These are phyloP conservation scores for Mixornis gularis DNA, from an alignment of 2,113 vertebrate species.

Conservation along the genomic window DNA sequence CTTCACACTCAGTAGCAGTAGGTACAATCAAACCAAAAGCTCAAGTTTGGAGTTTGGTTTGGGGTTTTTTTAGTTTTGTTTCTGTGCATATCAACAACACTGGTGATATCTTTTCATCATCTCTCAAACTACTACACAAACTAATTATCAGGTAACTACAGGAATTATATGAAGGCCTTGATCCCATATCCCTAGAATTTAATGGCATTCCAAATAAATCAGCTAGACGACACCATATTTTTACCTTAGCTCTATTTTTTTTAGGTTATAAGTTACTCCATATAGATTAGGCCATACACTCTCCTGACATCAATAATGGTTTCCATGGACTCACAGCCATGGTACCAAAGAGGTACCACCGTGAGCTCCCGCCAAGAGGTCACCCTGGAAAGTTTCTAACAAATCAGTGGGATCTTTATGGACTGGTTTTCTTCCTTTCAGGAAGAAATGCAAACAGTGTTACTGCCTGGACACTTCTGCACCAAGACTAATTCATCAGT, in stretches of 20 bases:
- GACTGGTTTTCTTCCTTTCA: not conserved
- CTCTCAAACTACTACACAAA: not conserved
- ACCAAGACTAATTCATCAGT: not conserved
- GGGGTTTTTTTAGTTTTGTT: not conserved
- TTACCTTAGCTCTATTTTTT: not conserved
- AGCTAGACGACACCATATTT: not conserved
- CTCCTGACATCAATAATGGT: not conserved
- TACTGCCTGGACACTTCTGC: not conserved
- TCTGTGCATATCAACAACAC: not conserved
- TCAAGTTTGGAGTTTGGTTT: not conserved
- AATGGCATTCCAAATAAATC: not conserved
- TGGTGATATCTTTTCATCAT: not conserved
- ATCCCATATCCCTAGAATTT: not conserved
- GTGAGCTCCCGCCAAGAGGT: not conserved
- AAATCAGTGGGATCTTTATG: conserved; percentile 5
- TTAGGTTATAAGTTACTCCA: not conserved
- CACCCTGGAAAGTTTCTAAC: not conserved
- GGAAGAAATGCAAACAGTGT: not conserved
- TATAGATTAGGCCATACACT: not conserved
- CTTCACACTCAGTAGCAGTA: not conserved
- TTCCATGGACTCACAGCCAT: not conserved
- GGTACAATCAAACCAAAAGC: not conserved
- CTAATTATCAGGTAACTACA: fast-evolving
- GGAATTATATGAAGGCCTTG: not conserved
- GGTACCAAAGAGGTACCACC: not conserved